Base-by-base conservation (phyloP, 92 coral and sea anemone species). In the Zoanthus solanderi region DNA sequence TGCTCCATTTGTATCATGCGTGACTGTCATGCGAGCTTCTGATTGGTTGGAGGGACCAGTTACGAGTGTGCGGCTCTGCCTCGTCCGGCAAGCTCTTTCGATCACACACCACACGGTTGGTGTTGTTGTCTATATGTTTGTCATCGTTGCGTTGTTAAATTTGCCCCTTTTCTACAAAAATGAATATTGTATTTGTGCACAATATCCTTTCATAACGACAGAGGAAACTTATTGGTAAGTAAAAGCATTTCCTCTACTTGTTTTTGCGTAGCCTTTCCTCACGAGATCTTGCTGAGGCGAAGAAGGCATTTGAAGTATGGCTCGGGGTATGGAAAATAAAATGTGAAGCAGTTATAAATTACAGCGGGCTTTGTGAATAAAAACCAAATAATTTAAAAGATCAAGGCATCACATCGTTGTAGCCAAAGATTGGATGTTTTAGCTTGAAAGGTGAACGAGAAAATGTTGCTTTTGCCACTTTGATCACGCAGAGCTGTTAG, bases 401-500 rank as follows among this genome's bases (percentile, higher is more conserved):
- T 67, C 74, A 31, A 63, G 30, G 23, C 45, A 65, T 81, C 75
- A 15, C 4, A 7, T 47, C 23, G 0, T 7, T 0, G 18, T n/a
- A 73, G 46, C 60, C 61, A 63, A 65, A 81, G 60, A 28, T 60
- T 47, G 28, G 85, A 66, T 75, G 31, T 81, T 81, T 81, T 81
- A 81, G 85, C 74, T 28, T 44, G 61, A 66, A 29, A 16, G 13
- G 65, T 45, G 78, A 65, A 65, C 66, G 50, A 89, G 89, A 87
- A 93, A 91, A 78, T 75, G 89, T 76, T 79, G 84, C 83, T 95
- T 95, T 95, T 95, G 82, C 90, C 45, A n/a, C 75, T 73, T 85
- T 84, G 93, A 91, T 89, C 93, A 85, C 84, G 78, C 86, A 90
- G 87, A 83, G 88, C 84, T 91, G 91, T 90, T 87, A 92, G 54